phyloP scores from a whole-genome alignment of 2,113 vertebrate species.

The Protobothrops flavoviridis region DNA sequence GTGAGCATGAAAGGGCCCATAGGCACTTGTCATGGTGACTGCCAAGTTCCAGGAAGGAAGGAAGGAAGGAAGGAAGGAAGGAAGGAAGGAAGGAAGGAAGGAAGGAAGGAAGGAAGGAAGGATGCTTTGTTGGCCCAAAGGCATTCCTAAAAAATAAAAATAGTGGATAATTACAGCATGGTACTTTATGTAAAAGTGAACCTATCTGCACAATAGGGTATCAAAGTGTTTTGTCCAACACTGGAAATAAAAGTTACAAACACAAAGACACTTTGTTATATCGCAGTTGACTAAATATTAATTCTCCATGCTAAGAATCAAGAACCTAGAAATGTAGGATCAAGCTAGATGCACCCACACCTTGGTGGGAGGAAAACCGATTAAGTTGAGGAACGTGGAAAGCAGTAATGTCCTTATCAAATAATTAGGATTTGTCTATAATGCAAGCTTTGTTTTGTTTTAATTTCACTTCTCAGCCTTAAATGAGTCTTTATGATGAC shows the following conservation, averaged over 20 bases:
- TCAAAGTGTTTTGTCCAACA: background rate
- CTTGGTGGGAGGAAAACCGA: background rate
- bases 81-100: too few species aligned
- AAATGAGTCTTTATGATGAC: background rate
- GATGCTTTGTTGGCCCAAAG: background rate
- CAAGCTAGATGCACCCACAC: background rate
- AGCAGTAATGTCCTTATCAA: background rate
- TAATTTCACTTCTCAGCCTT: background rate
- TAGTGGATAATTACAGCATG: background rate
- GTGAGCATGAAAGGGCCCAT: background rate
- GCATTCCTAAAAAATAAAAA: background rate
- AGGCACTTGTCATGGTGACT: background rate
- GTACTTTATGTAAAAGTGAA: background rate
- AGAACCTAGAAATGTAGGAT: background rate
- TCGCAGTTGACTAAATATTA: background rate
- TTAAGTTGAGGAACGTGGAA: background rate
- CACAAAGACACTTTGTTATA: background rate
- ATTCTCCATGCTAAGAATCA: background rate
- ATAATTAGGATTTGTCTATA: background rate
- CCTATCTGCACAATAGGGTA: background rate
- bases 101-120: background rate
- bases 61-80: too few species aligned
- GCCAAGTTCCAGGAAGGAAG: background rate
- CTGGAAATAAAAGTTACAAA: background rate
- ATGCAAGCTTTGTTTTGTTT: background rate